Percentiles rank a stretch among this genome's conserved stretches.
phyloP scores from a whole-genome alignment of 2,888 invertebrate species.

The Tetanocera ferruginea region DNA sequence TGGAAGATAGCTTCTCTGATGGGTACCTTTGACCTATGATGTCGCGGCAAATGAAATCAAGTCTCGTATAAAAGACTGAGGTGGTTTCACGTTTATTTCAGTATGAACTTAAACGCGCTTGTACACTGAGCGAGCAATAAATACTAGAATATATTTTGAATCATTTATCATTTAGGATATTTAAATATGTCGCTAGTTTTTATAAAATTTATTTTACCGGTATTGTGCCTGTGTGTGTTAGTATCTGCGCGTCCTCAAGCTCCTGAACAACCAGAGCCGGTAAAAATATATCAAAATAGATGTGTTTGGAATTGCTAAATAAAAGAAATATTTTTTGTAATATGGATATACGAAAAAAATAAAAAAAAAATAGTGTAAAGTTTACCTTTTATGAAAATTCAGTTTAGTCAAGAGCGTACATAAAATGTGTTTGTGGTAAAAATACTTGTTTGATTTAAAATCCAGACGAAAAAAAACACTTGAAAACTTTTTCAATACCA shows the following conservation, averaged over 20 bases:
- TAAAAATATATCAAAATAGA: conserved; percentile 47
- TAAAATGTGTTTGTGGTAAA: no score
- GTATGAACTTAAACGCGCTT: conserved; percentile 54
- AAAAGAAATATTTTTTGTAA: conserved; percentile 13
- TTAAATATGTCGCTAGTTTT: conserved; percentile 52
- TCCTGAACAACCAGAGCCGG: conserved; percentile 61
- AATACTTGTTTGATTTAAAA: no score
- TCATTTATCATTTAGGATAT: background rate
- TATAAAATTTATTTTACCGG: conserved; percentile 54
- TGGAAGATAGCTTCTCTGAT: conserved; percentile 44
- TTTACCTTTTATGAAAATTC: background rate
- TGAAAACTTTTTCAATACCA: no score
- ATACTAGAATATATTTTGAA: background rate
- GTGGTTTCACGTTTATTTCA: conserved; percentile 51
- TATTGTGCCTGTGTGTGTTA: conserved; percentile 51
- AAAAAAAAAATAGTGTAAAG: background rate
- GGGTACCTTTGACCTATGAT: conserved; percentile 57
- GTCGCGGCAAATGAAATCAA: conserved; percentile 43
- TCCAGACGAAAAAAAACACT: no score
- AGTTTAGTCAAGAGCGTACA: no score
- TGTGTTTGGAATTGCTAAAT: background rate
- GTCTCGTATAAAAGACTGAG: conserved; percentile 57
- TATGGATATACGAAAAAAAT: no score
- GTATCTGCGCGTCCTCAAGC: conserved; percentile 58
- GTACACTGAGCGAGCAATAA: background rate